Base-by-base conservation (phyloP, 2,797 vertebrate genomes). In the Gadopsis bispinosus region DNA sequence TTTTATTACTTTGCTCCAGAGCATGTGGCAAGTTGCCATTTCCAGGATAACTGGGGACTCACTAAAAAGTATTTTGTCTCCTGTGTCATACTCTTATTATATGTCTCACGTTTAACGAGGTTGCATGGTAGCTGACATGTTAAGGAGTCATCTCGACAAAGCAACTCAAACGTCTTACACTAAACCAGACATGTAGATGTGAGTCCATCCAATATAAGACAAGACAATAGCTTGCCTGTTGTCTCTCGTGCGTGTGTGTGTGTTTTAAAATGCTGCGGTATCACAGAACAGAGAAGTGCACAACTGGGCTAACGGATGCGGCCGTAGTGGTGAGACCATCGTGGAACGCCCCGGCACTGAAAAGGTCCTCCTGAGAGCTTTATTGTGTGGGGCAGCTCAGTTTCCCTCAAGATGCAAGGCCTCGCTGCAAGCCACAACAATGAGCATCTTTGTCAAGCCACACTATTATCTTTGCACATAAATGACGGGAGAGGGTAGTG, bases 171-270 rank as follows among this genome's bases (percentile, higher is more conserved):
- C 0, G n/a, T 77, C 75, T 71, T 64, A 69, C 73, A 75, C 56
- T 45, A 79, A 88, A 67, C 79, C 68, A 85, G 83, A 81, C 61
- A 14, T 75, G 71, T 69, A 88, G 84, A 85, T 88, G 77, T 79
- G 78, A 84, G 66, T 79, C 37, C 61, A 62, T 77, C 62, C 59
- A 64, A 61, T 78, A 56, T 73, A 45, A 81, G 71, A 69, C 65
- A 45, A 91, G 83, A 94, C 93, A 94, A 94, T 91, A 83, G 86
- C 69, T 61, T 0, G 65, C 22, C 77, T 93, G 92, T 94, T 87
- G 87, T 90, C 82, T 89, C 48, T 66, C 14, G 3, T 51, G 20
- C 67, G 45, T 31, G 37, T 72, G n/a, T 39, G 31, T 79, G 59
- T 72, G 35, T 71, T 64, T 77, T 79, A 4, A 58, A 60, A 83